These are phyloP conservation scores for Bufo gargarizans DNA, from an alignment of 2,113 vertebrate species.

Conservation along the genomic window DNA sequence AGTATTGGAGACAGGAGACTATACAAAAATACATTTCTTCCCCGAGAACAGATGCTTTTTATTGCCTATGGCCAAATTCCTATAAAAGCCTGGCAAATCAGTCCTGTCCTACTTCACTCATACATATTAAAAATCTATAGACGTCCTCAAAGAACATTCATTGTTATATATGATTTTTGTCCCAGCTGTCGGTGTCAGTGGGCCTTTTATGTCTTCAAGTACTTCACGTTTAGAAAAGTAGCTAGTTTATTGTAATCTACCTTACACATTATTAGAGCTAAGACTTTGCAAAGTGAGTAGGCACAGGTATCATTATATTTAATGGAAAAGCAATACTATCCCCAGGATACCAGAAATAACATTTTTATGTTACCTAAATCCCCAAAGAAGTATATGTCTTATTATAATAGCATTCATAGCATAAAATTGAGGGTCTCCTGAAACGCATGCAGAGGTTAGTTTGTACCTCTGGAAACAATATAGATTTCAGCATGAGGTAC, in stretches of 20 bases:
- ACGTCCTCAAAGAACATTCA: neutral
- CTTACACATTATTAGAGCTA: slow-evolving; percentile 7
- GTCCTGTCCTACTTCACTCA: neutral
- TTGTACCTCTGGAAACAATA: slow-evolving; percentile 24
- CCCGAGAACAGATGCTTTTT: neutral
- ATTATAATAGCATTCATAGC: slow-evolving; percentile 31
- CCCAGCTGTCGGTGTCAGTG: neutral
- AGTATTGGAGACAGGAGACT: too few species aligned
- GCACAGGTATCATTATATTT: slow-evolving; percentile 48
- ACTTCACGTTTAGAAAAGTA: slow-evolving; percentile 31
- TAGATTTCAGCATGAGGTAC: slow-evolving; percentile 52
- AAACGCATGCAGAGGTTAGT: slow-evolving; percentile 30
- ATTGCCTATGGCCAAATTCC: neutral
- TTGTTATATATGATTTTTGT: neutral
- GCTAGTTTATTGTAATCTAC: slow-evolving; percentile 16
- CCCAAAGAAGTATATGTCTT: slow-evolving; percentile 15
- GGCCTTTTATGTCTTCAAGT: slow-evolving; percentile 5
- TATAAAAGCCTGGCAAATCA: neutral
- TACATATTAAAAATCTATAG: neutral
- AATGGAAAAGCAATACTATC: slow-evolving; percentile 38
- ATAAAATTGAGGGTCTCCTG: slow-evolving; percentile 20
- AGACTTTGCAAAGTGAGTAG: slow-evolving; percentile 1
- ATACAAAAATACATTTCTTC: neutral
- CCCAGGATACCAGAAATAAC: slow-evolving; percentile 36
- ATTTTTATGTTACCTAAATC: slow-evolving; percentile 37